Evolutionary conservation across 1,140 invertebrate species (phyloP).

Genomic region (Pristionchus pacificus): DNA sequence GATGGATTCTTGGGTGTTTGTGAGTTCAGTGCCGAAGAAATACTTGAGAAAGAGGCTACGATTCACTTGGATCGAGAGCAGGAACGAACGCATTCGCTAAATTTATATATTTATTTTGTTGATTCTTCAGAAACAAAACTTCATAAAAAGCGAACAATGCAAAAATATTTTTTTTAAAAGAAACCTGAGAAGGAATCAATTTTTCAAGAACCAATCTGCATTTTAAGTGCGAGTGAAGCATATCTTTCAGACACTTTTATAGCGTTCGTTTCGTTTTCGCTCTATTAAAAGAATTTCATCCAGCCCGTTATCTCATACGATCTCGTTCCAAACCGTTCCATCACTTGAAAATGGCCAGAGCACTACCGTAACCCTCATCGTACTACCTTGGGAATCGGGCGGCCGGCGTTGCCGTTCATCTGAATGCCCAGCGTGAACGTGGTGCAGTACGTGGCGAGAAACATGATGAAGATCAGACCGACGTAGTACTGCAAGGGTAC

Average conservation of each 20-base stretch:
- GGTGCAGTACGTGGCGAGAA: conserved; percentile 50
- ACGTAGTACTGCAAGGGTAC: conserved; percentile 42
- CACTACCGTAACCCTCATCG: too few relatives aligned
- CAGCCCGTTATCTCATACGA: too few relatives aligned
- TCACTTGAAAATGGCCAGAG: too few relatives aligned
- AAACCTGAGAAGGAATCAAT: too few relatives aligned
- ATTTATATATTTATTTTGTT: not conserved
- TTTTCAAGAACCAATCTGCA: too few relatives aligned
- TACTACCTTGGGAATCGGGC: conserved; percentile 22
- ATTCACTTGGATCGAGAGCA: conserved; percentile 42
- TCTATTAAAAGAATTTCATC: too few relatives aligned
- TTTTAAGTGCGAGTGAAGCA: too few relatives aligned
- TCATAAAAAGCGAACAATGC: too few relatives aligned
- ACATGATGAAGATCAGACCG: conserved; percentile 50
- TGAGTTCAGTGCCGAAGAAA: conserved; percentile 45
- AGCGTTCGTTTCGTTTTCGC: too few relatives aligned
- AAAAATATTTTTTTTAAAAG: too few relatives aligned
- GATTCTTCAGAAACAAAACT: not conserved
- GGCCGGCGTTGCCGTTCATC: conserved; percentile 51
- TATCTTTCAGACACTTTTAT: too few relatives aligned
- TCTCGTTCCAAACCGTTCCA: too few relatives aligned
- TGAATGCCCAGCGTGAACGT: conserved; percentile 47
- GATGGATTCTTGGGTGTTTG: conserved; percentile 50
- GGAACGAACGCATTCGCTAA: conserved; percentile 30
- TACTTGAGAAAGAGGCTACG: conserved; percentile 37